A percentile compares a stretch with the other conserved stretches of the same genome.
phyloP scores from a whole-genome alignment of 2,888 invertebrate genomes.

The Lepidonotus clava region DNA sequence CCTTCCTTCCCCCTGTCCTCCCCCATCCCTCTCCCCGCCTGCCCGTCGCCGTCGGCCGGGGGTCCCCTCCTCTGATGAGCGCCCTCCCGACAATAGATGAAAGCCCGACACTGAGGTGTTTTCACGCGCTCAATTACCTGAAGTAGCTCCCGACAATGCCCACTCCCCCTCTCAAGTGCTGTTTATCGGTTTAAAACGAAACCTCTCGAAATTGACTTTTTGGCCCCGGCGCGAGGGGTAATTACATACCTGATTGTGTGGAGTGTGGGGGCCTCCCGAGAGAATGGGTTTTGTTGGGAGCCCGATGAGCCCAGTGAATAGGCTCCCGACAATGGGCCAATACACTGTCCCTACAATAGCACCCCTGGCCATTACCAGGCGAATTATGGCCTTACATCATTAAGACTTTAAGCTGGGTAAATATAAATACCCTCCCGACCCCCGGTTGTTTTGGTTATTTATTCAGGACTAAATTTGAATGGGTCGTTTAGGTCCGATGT shows the following conservation, averaged over 20 bases:
- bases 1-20: not conserved
- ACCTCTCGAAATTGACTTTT: constrained; percentile 52
- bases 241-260: constrained; percentile 42
- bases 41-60: not conserved
- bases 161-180: constrained; percentile 9
- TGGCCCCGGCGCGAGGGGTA: constrained; percentile 31
- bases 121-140: constrained; percentile 12
- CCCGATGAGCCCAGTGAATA: not conserved
- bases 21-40: not conserved
- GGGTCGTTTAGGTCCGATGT: no score
- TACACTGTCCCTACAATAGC: not conserved
- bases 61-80: not conserved
- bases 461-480: no score
- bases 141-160: not conserved
- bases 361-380: not conserved
- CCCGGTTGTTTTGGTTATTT: not conserved
- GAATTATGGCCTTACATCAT: constrained; percentile 31
- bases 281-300: not conserved
- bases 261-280: not conserved
- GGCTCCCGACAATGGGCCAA: not conserved
- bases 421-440: not conserved
- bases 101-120: constrained; percentile 3
- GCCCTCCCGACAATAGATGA: not conserved
- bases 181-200: constrained; percentile 51
- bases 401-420: constrained; percentile 43